Percentiles rank a stretch among this genome's conserved stretches.
Conservation (phyloP, 1,140 invertebrate genomes). For the Euura saliciscinereae region DNA sequence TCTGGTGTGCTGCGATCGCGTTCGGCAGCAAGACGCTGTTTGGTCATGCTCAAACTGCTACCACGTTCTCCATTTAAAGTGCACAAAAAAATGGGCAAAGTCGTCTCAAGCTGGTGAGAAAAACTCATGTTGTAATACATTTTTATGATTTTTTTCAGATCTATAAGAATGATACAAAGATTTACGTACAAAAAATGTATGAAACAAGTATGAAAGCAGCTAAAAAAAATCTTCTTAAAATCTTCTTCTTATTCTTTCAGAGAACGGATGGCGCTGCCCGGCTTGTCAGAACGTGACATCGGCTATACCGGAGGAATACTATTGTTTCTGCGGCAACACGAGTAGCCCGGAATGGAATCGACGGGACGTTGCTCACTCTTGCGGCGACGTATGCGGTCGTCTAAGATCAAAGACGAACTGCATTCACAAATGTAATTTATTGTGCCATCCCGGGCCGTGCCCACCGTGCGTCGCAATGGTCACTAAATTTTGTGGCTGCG, state of each 20-base stretch:
- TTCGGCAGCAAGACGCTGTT: slow-evolving; percentile 77
- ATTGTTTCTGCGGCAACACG: slow-evolving; percentile 84
- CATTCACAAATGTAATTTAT: slow-evolving; percentile 81
- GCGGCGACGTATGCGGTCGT: slow-evolving; percentile 83
- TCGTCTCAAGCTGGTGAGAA: slow-evolving; percentile 74
- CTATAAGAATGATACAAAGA: too few species aligned
- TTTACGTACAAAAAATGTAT: too few species aligned
- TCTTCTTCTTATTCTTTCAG: slow-evolving; percentile 49
- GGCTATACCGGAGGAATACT: slow-evolving; percentile 74
- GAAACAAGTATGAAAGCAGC: too few species aligned
- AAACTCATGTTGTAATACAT: not conserved
- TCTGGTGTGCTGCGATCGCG: slow-evolving; percentile 88
- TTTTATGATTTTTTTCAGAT: too few species aligned
- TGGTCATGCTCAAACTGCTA: slow-evolving; percentile 93
- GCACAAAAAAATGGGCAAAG: slow-evolving; percentile 89
- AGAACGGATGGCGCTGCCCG: slow-evolving; percentile 90
- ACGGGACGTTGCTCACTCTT: slow-evolving; percentile 83
- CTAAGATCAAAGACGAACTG: slow-evolving; percentile 65
- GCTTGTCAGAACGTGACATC: slow-evolving; percentile 81
- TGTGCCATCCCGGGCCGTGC: slow-evolving; percentile 92
- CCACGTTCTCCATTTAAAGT: slow-evolving; percentile 89
- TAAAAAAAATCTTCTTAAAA: not conserved
- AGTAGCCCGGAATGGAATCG: slow-evolving; percentile 75
- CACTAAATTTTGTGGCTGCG: slow-evolving; percentile 74
- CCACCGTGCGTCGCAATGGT: slow-evolving; percentile 68